These are phyloP conservation scores for Aplysina aerophoba DNA, from an alignment of 37 sponge, comb jelly and placozoan genomes.

Conservation along the genomic window DNA sequence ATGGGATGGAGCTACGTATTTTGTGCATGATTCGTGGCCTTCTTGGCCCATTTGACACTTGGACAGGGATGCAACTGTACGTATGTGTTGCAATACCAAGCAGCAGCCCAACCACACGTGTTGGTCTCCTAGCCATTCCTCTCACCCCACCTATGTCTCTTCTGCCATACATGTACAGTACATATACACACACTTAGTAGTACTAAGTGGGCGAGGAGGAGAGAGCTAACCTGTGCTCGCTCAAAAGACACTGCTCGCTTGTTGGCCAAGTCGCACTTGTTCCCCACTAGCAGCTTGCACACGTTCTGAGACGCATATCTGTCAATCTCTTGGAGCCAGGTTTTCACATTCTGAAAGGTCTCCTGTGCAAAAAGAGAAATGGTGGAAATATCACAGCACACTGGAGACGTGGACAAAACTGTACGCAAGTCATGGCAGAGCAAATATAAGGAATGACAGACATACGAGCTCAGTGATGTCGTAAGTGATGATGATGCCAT, in stretches of 20 bases:
- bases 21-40: too few species aligned
- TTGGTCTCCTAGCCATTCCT: too few species aligned
- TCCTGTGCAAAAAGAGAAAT: conserved; percentile 52
- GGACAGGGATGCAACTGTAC: too few species aligned
- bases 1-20: too few species aligned
- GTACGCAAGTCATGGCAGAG: background rate
- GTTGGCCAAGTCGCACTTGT: conserved; percentile 95
- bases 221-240: conserved; percentile 68
- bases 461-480: conserved; percentile 96
- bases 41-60: too few species aligned
- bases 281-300: conserved; percentile 95
- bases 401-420: background rate
- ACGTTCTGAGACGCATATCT: conserved; percentile 96
- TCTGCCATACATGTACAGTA: too few species aligned
- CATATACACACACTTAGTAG: too few species aligned
- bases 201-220: too few species aligned
- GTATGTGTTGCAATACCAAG: too few species aligned
- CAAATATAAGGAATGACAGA: background rate
- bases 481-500: conserved; percentile 97
- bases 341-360: conserved; percentile 93
- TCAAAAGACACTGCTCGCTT: conserved; percentile 75
- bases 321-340: conserved; percentile 99
- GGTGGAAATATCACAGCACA: background rate
- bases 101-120: too few species aligned
- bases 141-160: too few species aligned